Evolutionary conservation across 2,797 vertebrate genomes (phyloP).

Genomic region (Melanotaenia maccullochi): DNA sequence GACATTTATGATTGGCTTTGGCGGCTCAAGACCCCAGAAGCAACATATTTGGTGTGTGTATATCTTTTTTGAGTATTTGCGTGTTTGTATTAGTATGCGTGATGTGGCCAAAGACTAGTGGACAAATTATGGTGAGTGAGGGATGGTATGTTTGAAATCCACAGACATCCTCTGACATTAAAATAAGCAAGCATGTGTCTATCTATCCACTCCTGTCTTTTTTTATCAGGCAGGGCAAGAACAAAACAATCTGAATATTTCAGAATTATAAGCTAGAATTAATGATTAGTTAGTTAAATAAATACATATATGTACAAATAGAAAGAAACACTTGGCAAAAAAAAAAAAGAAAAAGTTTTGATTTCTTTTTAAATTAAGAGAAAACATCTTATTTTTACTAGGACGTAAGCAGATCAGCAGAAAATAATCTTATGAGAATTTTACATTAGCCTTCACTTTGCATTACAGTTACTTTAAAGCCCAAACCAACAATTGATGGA

Average conservation of each 20-base stretch:
- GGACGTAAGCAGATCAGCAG: neutral
- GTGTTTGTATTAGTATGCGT: constrained; percentile 26
- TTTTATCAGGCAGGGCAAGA: neutral
- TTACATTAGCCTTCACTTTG: neutral
- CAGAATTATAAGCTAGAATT: neutral
- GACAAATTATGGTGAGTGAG: constrained; percentile 81
- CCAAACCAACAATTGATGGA: neutral
- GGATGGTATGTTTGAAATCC: constrained; percentile 76
- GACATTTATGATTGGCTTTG: constrained; percentile 87
- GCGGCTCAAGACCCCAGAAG: constrained; percentile 84
- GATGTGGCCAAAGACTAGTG: constrained; percentile 67
- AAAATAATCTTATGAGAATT: neutral
- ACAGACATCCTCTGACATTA: constrained; percentile 43
- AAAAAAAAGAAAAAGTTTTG: neutral
- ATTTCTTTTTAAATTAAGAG: neutral
- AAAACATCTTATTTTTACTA: neutral
- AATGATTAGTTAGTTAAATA: neutral
- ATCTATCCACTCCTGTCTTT: constrained; percentile 1
- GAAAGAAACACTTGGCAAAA: neutral
- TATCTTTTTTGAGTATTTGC: constrained; percentile 21
- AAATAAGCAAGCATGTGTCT: constrained; percentile 1
- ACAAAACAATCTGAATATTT: neutral
- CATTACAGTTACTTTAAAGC: neutral
- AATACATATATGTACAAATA: neutral
- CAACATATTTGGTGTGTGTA: constrained; percentile 68